Base-by-base conservation (phyloP, 1,140 invertebrate genomes). In the Euura lappo region DNA sequence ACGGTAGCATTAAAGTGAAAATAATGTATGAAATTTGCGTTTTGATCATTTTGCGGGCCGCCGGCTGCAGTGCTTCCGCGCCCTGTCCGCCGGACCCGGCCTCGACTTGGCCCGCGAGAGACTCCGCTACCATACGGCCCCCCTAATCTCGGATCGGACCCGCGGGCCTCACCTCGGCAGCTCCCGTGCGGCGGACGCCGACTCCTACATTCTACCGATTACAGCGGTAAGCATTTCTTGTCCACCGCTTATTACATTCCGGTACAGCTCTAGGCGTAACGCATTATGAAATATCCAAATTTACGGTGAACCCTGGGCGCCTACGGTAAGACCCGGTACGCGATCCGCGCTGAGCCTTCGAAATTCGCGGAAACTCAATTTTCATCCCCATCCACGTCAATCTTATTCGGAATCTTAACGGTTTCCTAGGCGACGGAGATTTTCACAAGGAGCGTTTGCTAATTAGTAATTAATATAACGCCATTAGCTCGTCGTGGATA, bases 1-100 rank as follows among this genome's bases (percentile, higher is more conserved):
- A 85, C 84, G 83, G 85, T 85, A 85, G 84, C 85, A 84, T 86
- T 85, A 85, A 85, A 85, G 83, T 85, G 85, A 85, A 86, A 85
- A 84, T 85, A 85, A 86, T 85, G 81, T 84, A 86, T 83, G 84
- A 86, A 85, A 85, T 86, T 85, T 85, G 82, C 83, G 80, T 84
- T 85, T 84, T 85, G 83, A 86, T 85, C 82, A 85, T 86, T 84
- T 86, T 86, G 80, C 83, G 78, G 81, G 84, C 84, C 84, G 82
- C 79, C 79, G 84, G 84, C 84, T 76, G 8, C 79, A 79, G 79
- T 75, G 83, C 84, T 84, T 85, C 83, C 78, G 82, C 82, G 74
- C 76, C 28, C 8, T 44, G 5, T 44, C 67, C 44, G 72, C 28
- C 67, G 45, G 65, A 42, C 69, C 51, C 13, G 51, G 8, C 51